A percentile compares a stretch with the other conserved stretches of the same genome.
phyloP scores from a whole-genome alignment of 2,797 vertebrate genomes.

The Syngnathus rostellatus region DNA sequence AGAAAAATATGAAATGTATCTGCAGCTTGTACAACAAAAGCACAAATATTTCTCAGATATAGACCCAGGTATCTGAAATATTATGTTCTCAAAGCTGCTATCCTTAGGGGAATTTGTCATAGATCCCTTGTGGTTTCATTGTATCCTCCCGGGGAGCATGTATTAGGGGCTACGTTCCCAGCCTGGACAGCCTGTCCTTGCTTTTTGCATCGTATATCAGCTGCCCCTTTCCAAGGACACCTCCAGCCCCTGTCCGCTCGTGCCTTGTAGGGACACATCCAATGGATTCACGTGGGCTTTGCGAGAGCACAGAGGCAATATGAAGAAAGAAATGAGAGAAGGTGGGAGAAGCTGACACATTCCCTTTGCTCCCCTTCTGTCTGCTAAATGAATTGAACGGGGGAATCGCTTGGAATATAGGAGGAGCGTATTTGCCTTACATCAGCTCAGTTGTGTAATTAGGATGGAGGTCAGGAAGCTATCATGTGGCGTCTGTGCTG shows the following conservation, averaged over 20 bases:
- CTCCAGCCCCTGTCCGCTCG: constrained; percentile 47
- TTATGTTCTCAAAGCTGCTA: constrained; percentile 20
- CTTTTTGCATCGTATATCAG: constrained; percentile 38
- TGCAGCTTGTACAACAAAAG: background rate
- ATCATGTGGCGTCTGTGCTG: constrained; percentile 27
- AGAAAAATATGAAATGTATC: background rate
- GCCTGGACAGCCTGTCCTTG: constrained; percentile 49
- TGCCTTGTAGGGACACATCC: constrained; percentile 58
- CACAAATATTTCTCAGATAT: background rate
- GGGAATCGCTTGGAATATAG: constrained; percentile 7
- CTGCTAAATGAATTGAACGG: constrained; percentile 8
- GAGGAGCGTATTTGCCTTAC: background rate
- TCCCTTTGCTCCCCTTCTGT: background rate
- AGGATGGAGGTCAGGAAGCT: constrained; percentile 20
- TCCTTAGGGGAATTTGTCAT: constrained; percentile 48
- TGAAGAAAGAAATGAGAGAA: constrained; percentile 1
- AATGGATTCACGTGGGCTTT: constrained; percentile 16
- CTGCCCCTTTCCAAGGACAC: constrained; percentile 55
- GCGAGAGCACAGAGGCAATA: constrained; percentile 11
- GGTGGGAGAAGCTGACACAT: constrained; percentile 1
- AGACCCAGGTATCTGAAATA: background rate
- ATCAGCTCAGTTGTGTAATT: constrained; percentile 14
- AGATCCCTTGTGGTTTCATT: constrained; percentile 39
- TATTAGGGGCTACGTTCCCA: constrained; percentile 9
- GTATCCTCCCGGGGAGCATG: constrained; percentile 26